Evolutionary conservation across 2,888 invertebrate species (phyloP), one percentile per base, ranked within the genome.

Genomic region (Pseudococcus longispinus): DNA sequence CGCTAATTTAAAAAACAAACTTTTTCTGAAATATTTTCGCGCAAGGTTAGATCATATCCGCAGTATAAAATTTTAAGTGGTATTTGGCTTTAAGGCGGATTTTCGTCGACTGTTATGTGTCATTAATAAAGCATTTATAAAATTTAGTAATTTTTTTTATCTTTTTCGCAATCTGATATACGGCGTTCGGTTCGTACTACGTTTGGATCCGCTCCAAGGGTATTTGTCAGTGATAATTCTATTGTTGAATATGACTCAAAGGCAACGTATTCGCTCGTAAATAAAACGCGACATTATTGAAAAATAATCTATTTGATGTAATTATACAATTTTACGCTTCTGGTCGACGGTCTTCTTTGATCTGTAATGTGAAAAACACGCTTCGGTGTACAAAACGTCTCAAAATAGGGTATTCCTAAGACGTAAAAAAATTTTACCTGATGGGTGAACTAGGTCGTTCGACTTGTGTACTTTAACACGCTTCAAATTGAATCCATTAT

Each of bases 201-300:
- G 18, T 80, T 80, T 80, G 77, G 77, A 80, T 20, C 77, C 8
- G 11, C n/a, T 80, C 77, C 77, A 80, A 80, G 77, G 32, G 77
- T 80, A 80, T 80, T 80, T 80, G 77, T 80, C 77, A 80, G 37
- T 80, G 77, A 42, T 80, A 42, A 80, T 80, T 80, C 77, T 80
- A 80, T 80, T 80, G 77, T 42, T 80, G 42, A 80, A 42, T 80
- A 20, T 80, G 77, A 80, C 77, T 80, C 77, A 42, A 37, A 29
- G 8, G 11, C 29, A 8, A 37, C n/a, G 77, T 77, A 77, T 37
- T 77, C 77, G 32, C 60, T 60, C 60, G 77, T 42, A 80, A 80
- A 70, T 32, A 70, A 80, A 80, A 80, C 20, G 26, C 42, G 32
- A 80, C 42, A 42, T 80, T 80, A 70, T 70, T 42, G 77, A 11